These are phyloP conservation scores for Melolontha melolontha DNA, from an alignment of 2,888 invertebrate species.

Conservation along the genomic window DNA sequence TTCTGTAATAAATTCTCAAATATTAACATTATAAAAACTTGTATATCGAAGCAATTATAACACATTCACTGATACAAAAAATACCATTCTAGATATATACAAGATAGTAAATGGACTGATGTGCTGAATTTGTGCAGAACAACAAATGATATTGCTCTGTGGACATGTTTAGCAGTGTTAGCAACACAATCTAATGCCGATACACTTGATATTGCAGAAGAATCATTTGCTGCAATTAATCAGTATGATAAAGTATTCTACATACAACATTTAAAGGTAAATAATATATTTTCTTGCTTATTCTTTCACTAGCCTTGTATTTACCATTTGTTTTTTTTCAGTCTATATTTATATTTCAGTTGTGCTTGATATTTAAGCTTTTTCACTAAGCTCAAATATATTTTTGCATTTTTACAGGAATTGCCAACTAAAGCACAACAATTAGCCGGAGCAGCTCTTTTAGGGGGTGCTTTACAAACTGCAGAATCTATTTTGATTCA, in stretches of 20 bases:
- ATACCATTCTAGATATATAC: slow-evolving; percentile 69
- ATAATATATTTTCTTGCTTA: neutral
- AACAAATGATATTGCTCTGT: slow-evolving; percentile 75
- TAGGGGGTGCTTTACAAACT: slow-evolving; percentile 76
- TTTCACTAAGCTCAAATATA: too few relatives aligned
- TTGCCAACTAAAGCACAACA: slow-evolving; percentile 69
- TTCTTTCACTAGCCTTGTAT: neutral
- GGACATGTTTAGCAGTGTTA: slow-evolving; percentile 95
- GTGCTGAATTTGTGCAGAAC: slow-evolving; percentile 61
- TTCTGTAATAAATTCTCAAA: too few relatives aligned
- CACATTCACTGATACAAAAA: too few relatives aligned
- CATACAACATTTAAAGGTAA: slow-evolving; percentile 83
- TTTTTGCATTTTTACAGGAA: slow-evolving; percentile 59
- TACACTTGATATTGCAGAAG: slow-evolving; percentile 91
- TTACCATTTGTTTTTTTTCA: too few relatives aligned
- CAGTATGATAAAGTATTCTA: slow-evolving; percentile 89
- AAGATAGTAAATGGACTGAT: slow-evolving; percentile 79
- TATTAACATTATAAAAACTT: too few relatives aligned
- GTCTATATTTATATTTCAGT: too few relatives aligned
- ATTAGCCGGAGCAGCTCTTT: slow-evolving; percentile 75
- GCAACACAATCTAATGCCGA: slow-evolving; percentile 81
- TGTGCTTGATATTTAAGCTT: too few relatives aligned
- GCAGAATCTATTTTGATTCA: slow-evolving; percentile 79
- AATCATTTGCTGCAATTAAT: slow-evolving; percentile 92
- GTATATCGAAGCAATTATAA: too few relatives aligned